A percentile compares a stretch with the other conserved stretches of the same genome.
phyloP scores from a whole-genome alignment of 2,113 vertebrate species.

The Cynoglossus semilaevis region DNA sequence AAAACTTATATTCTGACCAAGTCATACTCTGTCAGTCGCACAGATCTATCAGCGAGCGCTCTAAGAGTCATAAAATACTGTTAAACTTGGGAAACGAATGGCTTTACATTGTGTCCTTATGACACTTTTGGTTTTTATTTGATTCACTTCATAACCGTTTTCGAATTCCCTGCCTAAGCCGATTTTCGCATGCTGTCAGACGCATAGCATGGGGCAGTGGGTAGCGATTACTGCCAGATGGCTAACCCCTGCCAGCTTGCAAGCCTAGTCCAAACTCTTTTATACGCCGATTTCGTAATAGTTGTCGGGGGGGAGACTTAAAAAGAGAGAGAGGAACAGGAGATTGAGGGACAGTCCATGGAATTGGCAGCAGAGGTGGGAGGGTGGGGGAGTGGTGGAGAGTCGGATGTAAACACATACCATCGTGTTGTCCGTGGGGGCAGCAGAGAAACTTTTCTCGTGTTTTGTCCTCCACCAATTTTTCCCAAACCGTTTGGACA shows the following conservation, averaged over 20 bases:
- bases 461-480: conserved; percentile 62
- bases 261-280: conserved; percentile 76
- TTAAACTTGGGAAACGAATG: background rate
- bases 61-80: no score
- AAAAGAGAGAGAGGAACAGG: conserved; percentile 67
- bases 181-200: conserved; percentile 67
- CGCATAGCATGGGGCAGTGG: conserved; percentile 63
- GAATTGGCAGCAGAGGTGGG: conserved; percentile 73
- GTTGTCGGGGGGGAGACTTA: conserved; percentile 74
- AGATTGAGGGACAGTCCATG: conserved; percentile 70
- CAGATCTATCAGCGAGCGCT: no score
- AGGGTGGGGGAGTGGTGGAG: conserved; percentile 34
- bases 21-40: background rate
- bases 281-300: conserved; percentile 63
- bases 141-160: conserved; percentile 38
- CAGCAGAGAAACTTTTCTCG: conserved; percentile 68
- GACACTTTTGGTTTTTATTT: conserved; percentile 1
- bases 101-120: background rate
- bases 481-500: conserved; percentile 15
- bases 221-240: conserved; percentile 62
- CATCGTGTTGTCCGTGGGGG: conserved; percentile 49
- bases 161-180: conserved; percentile 59
- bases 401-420: conserved; percentile 81
- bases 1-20: background rate
- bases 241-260: conserved; percentile 80